Conservation (phyloP, 2,113 vertebrate species). For the Noturus placidus region DNA sequence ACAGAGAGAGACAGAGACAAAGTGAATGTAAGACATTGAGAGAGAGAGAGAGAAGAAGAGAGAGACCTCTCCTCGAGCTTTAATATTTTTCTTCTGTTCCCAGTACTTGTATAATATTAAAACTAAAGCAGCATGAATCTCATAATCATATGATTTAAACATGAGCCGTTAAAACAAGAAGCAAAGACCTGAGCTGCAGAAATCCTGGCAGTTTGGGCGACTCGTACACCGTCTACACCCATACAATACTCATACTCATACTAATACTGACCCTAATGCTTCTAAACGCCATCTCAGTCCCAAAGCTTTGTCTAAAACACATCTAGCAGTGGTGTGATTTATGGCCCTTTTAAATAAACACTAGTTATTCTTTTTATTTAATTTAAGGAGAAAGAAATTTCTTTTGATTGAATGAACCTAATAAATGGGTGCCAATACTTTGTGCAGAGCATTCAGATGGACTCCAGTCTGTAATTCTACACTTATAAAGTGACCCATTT, state of each 20-base stretch:
- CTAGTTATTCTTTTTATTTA: neutral
- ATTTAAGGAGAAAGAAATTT: no score
- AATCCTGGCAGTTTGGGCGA: neutral
- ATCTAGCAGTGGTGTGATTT: neutral
- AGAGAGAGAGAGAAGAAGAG: neutral
- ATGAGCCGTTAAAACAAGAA: neutral
- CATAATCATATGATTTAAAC: conserved; percentile 2
- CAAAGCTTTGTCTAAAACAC: neutral
- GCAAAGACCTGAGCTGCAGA: neutral
- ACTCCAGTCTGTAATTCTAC: neutral
- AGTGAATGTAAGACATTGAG: neutral
- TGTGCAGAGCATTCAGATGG: neutral
- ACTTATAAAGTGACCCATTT: neutral
- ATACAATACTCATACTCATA: neutral
- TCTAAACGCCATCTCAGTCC: neutral
- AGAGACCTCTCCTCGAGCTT: neutral
- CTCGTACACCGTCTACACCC: neutral
- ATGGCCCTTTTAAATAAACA: neutral
- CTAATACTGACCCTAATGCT: neutral
- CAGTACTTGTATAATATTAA: neutral
- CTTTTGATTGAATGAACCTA: no score
- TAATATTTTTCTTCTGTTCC: neutral
- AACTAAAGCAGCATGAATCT: conserved; percentile 18
- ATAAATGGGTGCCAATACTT: neutral
- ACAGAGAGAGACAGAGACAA: neutral